Conservation (phyloP, 2,888 invertebrate genomes). For the Acronicta aceris region DNA sequence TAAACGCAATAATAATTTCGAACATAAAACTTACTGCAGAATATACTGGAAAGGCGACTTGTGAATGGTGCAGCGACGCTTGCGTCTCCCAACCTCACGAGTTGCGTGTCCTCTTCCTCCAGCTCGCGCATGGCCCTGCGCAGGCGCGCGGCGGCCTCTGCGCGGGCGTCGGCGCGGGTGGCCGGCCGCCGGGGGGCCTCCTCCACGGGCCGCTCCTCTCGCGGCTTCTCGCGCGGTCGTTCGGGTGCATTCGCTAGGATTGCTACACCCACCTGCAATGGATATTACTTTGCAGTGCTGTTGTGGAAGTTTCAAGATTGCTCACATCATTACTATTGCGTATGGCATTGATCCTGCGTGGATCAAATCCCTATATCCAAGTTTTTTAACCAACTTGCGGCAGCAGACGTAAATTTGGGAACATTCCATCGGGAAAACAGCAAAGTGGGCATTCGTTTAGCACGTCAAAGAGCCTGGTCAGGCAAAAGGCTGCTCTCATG, state of each 20-base stretch:
- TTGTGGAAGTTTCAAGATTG: too few relatives aligned
- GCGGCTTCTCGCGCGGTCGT: conserved; percentile 73
- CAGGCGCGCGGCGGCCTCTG: conserved; percentile 83
- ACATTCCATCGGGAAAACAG: too few relatives aligned
- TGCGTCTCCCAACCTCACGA: conserved; percentile 99
- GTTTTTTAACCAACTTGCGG: too few relatives aligned
- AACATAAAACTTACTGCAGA: conserved; percentile 93
- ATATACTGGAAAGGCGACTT: conserved; percentile 98
- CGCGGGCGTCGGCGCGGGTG: conserved; percentile 71
- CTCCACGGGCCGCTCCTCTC: conserved; percentile 91
- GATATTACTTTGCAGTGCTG: too few relatives aligned
- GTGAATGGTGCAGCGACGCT: conserved; percentile 99
- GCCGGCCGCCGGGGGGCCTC: conserved; percentile 83
- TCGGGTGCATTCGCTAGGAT: conserved; percentile 95
- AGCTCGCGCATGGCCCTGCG: conserved; percentile 94
- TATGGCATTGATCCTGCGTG: too few relatives aligned
- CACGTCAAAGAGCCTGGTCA: too few relatives aligned
- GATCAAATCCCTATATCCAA: too few relatives aligned
- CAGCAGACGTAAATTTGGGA: too few relatives aligned
- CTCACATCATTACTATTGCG: too few relatives aligned
- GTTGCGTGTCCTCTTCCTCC: conserved; percentile 95
- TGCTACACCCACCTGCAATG: conserved; percentile 93
- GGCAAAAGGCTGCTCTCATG: too few relatives aligned
- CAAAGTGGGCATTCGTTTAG: too few relatives aligned
- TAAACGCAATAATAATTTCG: background rate